Evolutionary conservation across 37 sponge, comb jelly and placozoan species (phyloP).

Genomic region (Spongilla lacustris): DNA sequence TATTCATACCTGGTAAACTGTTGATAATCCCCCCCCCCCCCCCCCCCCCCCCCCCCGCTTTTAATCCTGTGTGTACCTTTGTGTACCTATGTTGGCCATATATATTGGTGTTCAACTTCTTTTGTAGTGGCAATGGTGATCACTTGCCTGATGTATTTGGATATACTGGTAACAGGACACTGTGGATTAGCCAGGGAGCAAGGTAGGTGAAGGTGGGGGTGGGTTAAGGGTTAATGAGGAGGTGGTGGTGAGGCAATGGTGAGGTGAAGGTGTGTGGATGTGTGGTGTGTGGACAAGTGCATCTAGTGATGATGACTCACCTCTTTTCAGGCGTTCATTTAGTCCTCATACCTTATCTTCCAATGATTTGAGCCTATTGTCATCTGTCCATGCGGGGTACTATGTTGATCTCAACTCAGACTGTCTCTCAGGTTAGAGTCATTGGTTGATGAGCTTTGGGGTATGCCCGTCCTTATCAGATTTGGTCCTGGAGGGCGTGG

Average conservation of each 20-base stretch:
- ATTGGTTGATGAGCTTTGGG: no score
- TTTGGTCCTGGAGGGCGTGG: not conserved
- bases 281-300: not conserved
- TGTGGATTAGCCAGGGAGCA: slow-evolving; percentile 27
- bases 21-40: not conserved
- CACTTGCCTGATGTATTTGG: slow-evolving; percentile 49
- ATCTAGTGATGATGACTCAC: not conserved
- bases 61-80: not conserved
- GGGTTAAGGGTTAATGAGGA: not conserved
- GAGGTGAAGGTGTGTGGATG: not conserved
- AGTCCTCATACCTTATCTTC: not conserved
- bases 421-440: slow-evolving; percentile 27
- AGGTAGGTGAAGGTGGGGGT: slow-evolving; percentile 2
- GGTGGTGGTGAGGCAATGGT: not conserved
- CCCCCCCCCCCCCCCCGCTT: not conserved
- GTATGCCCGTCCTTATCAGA: no score
- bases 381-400: not conserved
- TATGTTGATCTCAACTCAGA: slow-evolving; percentile 55
- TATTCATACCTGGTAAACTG: no score
- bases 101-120: no score
- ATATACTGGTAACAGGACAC: not conserved
- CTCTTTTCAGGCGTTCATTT: slow-evolving; percentile 20
- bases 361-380: not conserved
- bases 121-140: slow-evolving; percentile 60
- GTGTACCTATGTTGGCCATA: not conserved